These are phyloP conservation scores for Rhynchotus rufescens DNA, from an alignment of 2,797 vertebrate species.

Conservation along the genomic window DNA sequence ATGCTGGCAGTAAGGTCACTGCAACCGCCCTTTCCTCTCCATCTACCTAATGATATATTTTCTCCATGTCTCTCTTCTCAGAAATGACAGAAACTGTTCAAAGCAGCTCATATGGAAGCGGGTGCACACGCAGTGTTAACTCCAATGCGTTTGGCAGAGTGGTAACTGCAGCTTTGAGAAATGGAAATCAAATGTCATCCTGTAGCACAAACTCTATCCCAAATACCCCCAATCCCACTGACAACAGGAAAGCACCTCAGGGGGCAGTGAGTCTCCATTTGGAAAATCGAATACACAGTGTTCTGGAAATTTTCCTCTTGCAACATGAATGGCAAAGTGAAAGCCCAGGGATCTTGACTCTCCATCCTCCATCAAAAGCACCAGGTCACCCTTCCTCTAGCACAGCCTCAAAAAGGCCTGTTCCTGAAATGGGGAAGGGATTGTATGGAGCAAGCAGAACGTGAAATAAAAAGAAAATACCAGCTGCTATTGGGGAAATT, in stretches of 20 bases:
- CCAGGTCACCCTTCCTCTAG: background rate
- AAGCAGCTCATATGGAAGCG: background rate
- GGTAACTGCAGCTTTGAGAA: background rate
- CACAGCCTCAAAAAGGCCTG: background rate
- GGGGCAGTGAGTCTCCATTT: background rate
- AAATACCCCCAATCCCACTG: background rate
- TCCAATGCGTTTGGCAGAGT: background rate
- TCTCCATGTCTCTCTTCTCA: background rate
- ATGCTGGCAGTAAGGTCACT: background rate
- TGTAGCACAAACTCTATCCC: background rate
- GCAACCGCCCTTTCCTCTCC: background rate
- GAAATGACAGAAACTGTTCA: background rate
- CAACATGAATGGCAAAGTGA: background rate
- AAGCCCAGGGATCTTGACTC: background rate
- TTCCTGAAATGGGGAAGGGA: background rate
- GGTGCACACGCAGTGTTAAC: background rate
- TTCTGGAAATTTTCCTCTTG: background rate
- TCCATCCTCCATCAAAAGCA: background rate
- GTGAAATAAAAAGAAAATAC: background rate
- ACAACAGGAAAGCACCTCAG: background rate
- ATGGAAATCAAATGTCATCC: fast-evolving
- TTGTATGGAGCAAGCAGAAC: background rate
- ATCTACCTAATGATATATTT: background rate
- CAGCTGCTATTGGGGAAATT: background rate
- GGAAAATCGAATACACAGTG: background rate